These are phyloP conservation scores for Danio aesculapii DNA, from an alignment of 2,797 vertebrate genomes.

Conservation along the genomic window DNA sequence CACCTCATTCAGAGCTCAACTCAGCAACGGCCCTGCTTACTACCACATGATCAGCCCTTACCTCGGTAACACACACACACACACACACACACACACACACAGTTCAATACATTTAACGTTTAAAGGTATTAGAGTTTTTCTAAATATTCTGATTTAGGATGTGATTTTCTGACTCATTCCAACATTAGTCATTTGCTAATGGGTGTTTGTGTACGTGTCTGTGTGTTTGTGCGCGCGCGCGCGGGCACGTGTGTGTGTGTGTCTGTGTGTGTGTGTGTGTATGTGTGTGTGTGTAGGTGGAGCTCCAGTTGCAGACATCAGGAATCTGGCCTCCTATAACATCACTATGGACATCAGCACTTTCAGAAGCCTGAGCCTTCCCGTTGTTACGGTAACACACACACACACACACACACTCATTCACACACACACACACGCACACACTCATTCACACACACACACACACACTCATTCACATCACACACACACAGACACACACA, in stretches of 20 bases:
- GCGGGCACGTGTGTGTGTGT: no score
- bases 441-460: background rate
- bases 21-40: background rate
- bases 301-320: slow-evolving; percentile 63
- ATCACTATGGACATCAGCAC: slow-evolving; percentile 68
- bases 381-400: slow-evolving; percentile 63
- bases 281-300: slow-evolving; percentile 63
- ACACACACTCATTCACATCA: background rate
- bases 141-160: no score
- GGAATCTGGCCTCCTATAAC: slow-evolving; percentile 58
- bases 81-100: no score
- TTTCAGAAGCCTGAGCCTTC: slow-evolving; percentile 63
- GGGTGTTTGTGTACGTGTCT: no score
- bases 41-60: slow-evolving; percentile 65
- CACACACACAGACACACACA: background rate
- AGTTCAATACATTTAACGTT: no score
- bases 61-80: slow-evolving; percentile 63
- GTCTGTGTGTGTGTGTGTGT: background rate
- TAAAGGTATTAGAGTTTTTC: no score
- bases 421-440: background rate
- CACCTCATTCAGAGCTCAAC: slow-evolving; percentile 59
- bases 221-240: no score
- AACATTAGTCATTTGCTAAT: no score
- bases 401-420: background rate
- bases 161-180: no score